Evolutionary conservation across 2,888 invertebrate species (phyloP).

Genomic region (Chymomyza amoena): DNA sequence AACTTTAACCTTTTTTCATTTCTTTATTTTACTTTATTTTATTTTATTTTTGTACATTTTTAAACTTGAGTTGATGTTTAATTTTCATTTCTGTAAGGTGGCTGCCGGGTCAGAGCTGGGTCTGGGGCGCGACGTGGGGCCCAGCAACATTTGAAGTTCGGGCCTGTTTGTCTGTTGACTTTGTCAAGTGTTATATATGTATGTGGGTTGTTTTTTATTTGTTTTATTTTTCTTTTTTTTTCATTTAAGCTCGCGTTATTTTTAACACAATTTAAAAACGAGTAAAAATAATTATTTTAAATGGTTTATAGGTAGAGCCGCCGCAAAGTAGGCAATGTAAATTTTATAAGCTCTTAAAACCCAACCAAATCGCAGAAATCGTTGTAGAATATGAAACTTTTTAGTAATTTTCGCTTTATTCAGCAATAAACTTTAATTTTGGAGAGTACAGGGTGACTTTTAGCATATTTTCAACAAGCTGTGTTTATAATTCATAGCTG

Average conservation of each 20-base stretch:
- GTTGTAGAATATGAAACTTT: too few species aligned
- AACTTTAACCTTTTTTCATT: neutral
- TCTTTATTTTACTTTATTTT: neutral
- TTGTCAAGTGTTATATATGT: neutral
- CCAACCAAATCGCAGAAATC: too few species aligned
- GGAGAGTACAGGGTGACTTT: too few species aligned
- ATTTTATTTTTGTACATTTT: neutral
- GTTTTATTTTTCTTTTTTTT: too few species aligned
- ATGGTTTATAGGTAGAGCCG: too few species aligned
- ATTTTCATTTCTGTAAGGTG: constrained; percentile 37
- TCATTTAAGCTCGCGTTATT: constrained; percentile 22
- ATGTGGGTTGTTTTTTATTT: constrained; percentile 1
- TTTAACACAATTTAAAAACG: neutral
- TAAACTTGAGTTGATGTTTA: constrained; percentile 52
- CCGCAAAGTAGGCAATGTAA: too few species aligned
- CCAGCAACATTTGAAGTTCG: neutral
- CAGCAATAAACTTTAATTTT: too few species aligned
- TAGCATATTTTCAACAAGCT: too few species aligned
- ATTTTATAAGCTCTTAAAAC: too few species aligned
- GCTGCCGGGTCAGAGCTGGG: neutral
- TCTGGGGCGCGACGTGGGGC: neutral
- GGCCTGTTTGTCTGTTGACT: neutral
- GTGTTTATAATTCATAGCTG: too few species aligned
- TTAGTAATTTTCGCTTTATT: too few species aligned
- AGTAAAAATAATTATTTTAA: neutral